A percentile compares a stretch with the other conserved stretches of the same genome.
Evolutionary conservation across 2,888 invertebrate genomes (phyloP).

Genomic region (Andricus curvator): DNA sequence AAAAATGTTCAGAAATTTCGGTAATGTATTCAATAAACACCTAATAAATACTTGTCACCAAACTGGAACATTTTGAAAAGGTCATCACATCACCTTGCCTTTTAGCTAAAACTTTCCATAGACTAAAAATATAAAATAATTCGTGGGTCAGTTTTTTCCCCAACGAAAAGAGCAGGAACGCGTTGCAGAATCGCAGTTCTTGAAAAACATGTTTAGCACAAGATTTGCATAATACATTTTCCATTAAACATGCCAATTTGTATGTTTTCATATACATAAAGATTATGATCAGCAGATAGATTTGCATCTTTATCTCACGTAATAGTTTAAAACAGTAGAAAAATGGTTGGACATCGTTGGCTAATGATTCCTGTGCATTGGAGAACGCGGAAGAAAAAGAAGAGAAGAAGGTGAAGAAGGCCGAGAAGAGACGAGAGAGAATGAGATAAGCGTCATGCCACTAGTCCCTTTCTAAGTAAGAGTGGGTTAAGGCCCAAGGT

Average conservation of each 20-base stretch:
- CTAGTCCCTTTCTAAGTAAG: slow-evolving; percentile 74
- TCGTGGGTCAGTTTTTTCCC: not conserved
- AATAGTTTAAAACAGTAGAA: slow-evolving; percentile 5
- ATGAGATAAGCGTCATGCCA: slow-evolving; percentile 57
- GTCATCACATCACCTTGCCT: not conserved
- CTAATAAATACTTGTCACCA: too few relatives aligned
- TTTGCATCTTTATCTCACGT: not conserved
- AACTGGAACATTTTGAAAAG: not conserved
- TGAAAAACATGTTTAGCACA: slow-evolving; percentile 3
- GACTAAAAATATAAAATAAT: not conserved
- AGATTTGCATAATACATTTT: slow-evolving; percentile 6
- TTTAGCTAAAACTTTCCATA: not conserved
- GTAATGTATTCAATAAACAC: too few relatives aligned
- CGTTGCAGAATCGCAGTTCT: not conserved
- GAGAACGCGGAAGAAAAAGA: slow-evolving; percentile 60
- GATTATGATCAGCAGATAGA: not conserved
- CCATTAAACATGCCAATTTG: not conserved
- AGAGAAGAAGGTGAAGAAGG: slow-evolving; percentile 35
- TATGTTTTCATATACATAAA: not conserved
- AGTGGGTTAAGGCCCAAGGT: slow-evolving; percentile 77
- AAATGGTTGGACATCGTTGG: slow-evolving; percentile 17
- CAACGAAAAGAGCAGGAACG: not conserved
- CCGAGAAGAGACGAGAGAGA: slow-evolving; percentile 53
- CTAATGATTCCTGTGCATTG: slow-evolving; percentile 46
- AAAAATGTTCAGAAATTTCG: too few relatives aligned